phyloP scores from a whole-genome alignment of 2,888 invertebrate genomes.

The Mycalesis mineus region DNA sequence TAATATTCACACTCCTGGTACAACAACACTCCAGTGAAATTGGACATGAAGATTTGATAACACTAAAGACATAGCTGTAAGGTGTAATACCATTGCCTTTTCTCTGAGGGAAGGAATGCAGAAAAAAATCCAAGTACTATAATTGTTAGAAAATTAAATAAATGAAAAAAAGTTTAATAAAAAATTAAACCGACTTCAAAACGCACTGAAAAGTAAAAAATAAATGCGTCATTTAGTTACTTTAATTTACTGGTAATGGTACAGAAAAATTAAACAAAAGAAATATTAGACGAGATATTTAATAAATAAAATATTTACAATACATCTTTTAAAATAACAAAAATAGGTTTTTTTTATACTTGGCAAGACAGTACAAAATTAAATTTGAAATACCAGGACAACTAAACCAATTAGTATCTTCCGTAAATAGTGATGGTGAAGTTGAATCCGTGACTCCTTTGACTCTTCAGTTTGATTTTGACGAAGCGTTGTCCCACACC shows the following conservation, averaged over 20 bases:
- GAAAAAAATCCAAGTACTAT: too few relatives aligned
- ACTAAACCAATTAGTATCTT: constrained; percentile 45
- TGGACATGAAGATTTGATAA: too few relatives aligned
- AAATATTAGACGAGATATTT: constrained; percentile 10
- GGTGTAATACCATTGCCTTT: too few relatives aligned
- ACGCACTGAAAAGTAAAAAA: too few relatives aligned
- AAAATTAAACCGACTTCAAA: too few relatives aligned
- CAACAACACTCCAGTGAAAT: too few relatives aligned
- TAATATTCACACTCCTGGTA: too few relatives aligned
- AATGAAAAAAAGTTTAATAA: too few relatives aligned
- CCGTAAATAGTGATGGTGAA: constrained; percentile 68
- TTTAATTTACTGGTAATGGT: neutral
- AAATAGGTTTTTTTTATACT: neutral
- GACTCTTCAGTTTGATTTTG: constrained; percentile 66
- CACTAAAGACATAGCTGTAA: too few relatives aligned
- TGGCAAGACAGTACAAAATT: neutral
- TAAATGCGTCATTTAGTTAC: too few relatives aligned
- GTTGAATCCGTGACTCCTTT: constrained; percentile 58
- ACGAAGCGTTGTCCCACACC: constrained; percentile 65
- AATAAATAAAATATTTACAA: neutral
- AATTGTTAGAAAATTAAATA: too few relatives aligned
- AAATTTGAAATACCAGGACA: constrained; percentile 32
- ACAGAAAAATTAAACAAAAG: neutral
- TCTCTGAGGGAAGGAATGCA: too few relatives aligned
- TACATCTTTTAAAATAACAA: constrained; percentile 9